These are phyloP conservation scores for Enteromius treurensis DNA, from an alignment of 2,797 vertebrate genomes.

Conservation along the genomic window DNA sequence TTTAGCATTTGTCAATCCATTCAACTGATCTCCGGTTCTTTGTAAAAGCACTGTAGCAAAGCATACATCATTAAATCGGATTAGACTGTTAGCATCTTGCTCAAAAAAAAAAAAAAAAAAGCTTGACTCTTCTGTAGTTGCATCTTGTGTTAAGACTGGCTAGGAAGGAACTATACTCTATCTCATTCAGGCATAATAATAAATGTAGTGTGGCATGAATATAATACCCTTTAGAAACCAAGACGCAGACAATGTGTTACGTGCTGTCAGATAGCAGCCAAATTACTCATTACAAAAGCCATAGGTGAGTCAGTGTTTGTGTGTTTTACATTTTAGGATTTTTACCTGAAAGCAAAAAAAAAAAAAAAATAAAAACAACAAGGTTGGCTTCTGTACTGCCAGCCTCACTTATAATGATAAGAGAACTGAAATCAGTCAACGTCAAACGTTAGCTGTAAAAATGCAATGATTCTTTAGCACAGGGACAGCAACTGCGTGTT, in stretches of 20 bases:
- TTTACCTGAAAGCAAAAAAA: not conserved
- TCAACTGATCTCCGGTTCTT: no score
- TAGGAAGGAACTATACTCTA: no score
- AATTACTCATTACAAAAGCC: not conserved
- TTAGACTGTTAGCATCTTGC: no score
- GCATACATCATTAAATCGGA: no score
- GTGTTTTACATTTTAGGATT: not conserved
- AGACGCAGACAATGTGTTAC: not conserved
- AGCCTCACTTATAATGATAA: not conserved
- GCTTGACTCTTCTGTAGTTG: no score
- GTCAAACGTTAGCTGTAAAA: not conserved
- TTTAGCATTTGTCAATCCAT: no score
- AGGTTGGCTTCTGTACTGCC: not conserved
- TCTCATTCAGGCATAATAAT: not conserved
- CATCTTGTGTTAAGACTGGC: no score
- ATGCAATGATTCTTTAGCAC: not conserved
- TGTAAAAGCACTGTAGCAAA: no score
- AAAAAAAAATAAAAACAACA: not conserved
- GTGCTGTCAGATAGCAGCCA: not conserved
- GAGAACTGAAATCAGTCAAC: not conserved
- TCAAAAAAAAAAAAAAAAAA: no score
- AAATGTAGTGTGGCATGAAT: not conserved
- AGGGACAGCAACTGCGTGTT: not conserved
- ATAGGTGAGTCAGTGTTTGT: not conserved
- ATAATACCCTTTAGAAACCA: not conserved